phyloP scores from a whole-genome alignment of 2,113 vertebrate genomes.

The Plecotus auritus region DNA sequence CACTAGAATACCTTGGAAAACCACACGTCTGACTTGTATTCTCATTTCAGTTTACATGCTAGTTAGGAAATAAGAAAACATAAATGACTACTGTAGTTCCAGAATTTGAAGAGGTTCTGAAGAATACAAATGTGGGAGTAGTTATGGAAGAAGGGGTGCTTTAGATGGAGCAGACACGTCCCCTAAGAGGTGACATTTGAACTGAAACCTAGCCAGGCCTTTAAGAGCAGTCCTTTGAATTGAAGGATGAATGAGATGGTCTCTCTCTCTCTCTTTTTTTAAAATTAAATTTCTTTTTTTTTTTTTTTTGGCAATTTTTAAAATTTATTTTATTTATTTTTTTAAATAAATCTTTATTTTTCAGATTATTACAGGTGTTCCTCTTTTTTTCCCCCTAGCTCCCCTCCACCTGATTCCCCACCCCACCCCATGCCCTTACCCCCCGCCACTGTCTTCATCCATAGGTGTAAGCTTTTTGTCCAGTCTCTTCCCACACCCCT shows the following conservation, averaged over 20 bases:
- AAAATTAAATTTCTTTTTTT: not conserved
- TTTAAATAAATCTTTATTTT: too few species aligned
- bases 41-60: not conserved
- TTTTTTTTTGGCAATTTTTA: too few species aligned
- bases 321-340: too few species aligned
- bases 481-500: too few species aligned
- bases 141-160: not conserved
- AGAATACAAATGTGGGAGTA: not conserved
- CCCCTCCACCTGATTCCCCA: too few species aligned
- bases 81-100: not conserved
- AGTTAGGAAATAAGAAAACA: not conserved
- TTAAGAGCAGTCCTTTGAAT: not conserved
- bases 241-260: not conserved
- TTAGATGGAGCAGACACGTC: not conserved
- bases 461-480: too few species aligned
- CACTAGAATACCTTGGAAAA: not conserved
- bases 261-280: not conserved
- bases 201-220: not conserved
- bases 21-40: not conserved
- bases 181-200: not conserved
- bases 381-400: too few species aligned
- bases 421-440: too few species aligned
- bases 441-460: too few species aligned
- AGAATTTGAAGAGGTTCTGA: not conserved
- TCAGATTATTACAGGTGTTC: too few species aligned